Evolutionary conservation across 1,140 invertebrate species (phyloP).

Genomic region (Aradophagus sp.): DNA sequence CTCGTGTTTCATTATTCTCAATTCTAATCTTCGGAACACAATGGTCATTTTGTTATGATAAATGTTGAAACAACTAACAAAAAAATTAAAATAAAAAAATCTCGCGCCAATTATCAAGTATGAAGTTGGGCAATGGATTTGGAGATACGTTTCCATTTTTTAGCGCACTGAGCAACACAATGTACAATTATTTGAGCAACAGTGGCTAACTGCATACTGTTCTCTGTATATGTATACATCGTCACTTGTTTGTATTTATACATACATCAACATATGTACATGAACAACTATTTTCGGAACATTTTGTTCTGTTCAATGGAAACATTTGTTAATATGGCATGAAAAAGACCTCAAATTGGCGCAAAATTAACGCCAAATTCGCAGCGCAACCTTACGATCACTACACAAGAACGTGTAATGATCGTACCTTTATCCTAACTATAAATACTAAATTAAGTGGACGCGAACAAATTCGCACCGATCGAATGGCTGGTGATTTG

Average conservation of each 20-base stretch:
- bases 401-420: too few species aligned
- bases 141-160: slow-evolving; percentile 45
- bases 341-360: too few species aligned
- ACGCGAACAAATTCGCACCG: neutral
- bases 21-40: slow-evolving; percentile 45
- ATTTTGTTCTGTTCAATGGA: slow-evolving; percentile 18
- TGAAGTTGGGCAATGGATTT: slow-evolving; percentile 47
- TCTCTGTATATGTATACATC: slow-evolving; percentile 58
- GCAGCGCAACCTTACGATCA: slow-evolving; percentile 9
- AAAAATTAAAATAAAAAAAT: slow-evolving; percentile 8
- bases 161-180: slow-evolving; percentile 60
- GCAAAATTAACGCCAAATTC: slow-evolving; percentile 1
- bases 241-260: slow-evolving; percentile 48
- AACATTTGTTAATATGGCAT: slow-evolving; percentile 6
- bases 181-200: slow-evolving; percentile 62
- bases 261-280: slow-evolving; percentile 58
- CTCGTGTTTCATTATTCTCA: slow-evolving; percentile 27
- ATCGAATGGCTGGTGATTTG: slow-evolving; percentile 5
- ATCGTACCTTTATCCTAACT: too few species aligned
- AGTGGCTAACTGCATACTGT: slow-evolving; percentile 55
- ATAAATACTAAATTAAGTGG: slow-evolving; percentile 8
- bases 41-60: slow-evolving; percentile 50
- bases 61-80: slow-evolving; percentile 39
- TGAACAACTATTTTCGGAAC: slow-evolving; percentile 52
- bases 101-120: slow-evolving; percentile 51